phyloP scores from a whole-genome alignment of 92 coral and sea anemone genomes.

The Epizoanthus scotinus region DNA sequence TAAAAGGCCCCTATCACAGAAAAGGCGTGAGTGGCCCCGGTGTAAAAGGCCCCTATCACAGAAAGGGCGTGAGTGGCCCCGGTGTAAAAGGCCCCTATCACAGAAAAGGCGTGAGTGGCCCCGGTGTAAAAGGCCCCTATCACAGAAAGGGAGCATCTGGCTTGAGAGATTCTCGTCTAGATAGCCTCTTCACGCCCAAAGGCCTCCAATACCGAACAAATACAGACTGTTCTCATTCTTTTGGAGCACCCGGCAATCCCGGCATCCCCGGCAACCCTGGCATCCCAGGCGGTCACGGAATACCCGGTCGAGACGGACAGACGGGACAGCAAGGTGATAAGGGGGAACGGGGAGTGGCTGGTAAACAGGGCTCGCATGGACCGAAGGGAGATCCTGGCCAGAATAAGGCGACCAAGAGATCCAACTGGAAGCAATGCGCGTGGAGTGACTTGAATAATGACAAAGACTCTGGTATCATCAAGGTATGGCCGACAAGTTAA shows the following conservation, averaged over 20 bases:
- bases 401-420: neutral
- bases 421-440: slow-evolving; percentile 37
- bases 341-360: slow-evolving; percentile 1
- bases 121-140: neutral
- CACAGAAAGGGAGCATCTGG: neutral
- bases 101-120: neutral
- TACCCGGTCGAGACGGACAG: slow-evolving; percentile 35
- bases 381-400: slow-evolving; percentile 9
- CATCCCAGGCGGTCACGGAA: slow-evolving; percentile 28
- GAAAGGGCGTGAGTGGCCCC: neutral
- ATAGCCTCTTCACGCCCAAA: slow-evolving; percentile 26
- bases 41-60: neutral
- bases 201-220: neutral
- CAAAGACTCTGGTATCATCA: slow-evolving; percentile 13
- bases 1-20: too few species aligned
- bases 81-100: neutral
- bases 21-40: neutral
- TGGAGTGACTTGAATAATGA: slow-evolving; percentile 13
- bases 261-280: slow-evolving; percentile 33
- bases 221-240: neutral
- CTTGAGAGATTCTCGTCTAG: neutral
- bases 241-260: slow-evolving; percentile 23
- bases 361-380: neutral
- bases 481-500: neutral
- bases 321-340: slow-evolving; percentile 1